Evolutionary conservation across 2,797 vertebrate species (phyloP).

Genomic region (Lithobates pipiens): DNA sequence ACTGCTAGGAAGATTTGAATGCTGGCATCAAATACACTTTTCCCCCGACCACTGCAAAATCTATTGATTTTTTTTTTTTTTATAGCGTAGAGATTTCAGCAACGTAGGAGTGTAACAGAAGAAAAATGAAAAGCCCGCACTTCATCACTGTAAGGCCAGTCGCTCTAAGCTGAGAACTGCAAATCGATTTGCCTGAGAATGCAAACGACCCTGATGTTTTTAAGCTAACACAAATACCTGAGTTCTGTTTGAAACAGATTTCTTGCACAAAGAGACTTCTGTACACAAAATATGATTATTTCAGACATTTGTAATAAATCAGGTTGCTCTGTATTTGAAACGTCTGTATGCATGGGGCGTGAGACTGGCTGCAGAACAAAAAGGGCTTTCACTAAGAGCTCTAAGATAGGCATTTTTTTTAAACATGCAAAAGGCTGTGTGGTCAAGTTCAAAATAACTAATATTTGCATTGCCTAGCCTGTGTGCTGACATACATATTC

Average conservation of each 20-base stretch:
- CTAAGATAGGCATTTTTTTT: constrained; percentile 66
- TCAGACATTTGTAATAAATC: constrained; percentile 78
- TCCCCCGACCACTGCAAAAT: constrained; percentile 62
- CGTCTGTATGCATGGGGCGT: constrained; percentile 70
- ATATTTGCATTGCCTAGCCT: constrained; percentile 69
- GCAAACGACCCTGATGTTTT: constrained; percentile 52
- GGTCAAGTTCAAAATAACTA: constrained; percentile 70
- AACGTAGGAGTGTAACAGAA: constrained; percentile 55
- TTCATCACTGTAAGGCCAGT: constrained; percentile 52
- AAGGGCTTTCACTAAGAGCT: constrained; percentile 74
- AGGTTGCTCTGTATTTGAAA: constrained; percentile 67
- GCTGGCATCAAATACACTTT: constrained; percentile 59
- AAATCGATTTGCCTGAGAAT: constrained; percentile 58
- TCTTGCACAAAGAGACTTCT: constrained; percentile 74
- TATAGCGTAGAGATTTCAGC: constrained; percentile 44
- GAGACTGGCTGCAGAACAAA: constrained; percentile 66
- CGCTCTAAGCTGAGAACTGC: constrained; percentile 44
- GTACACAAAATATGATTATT: constrained; percentile 75
- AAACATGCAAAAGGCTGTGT: constrained; percentile 61
- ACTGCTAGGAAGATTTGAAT: constrained; percentile 56
- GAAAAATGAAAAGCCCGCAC: constrained; percentile 53
- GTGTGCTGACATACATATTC: constrained; percentile 61
- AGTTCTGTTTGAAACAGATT: constrained; percentile 62
- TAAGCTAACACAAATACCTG: constrained; percentile 58
- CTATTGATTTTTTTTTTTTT: constrained; percentile 62